Evolutionary conservation across 2,888 invertebrate species (phyloP), one percentile per base, ranked within the genome.

Genomic region (Timema cristinae): DNA sequence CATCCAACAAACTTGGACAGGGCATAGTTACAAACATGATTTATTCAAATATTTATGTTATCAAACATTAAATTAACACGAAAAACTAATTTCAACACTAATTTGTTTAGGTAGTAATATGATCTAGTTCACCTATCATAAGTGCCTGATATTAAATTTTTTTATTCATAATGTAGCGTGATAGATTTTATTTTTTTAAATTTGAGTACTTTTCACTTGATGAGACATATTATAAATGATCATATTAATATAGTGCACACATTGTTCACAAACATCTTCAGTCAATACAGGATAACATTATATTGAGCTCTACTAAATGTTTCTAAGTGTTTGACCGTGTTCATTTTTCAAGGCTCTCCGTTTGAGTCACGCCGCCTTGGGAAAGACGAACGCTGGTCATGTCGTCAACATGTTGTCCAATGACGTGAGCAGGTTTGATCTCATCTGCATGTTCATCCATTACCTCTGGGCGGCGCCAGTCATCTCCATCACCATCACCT

Each of bases 401-500:
- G 82, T 87, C 77, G 84, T 87, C 59, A 87, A 87, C 77, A 78
- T 87, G 48, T 79, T 87, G 76, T 85, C 86, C 16, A 87, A 86
- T 75, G 87, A 87, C 77, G 86, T 86, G n/a, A 83, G 82, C 74
- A 81, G 86, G 73, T 85, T 87, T 78, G 86, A 87, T 76, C 79
- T 84, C 81, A 82, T 82, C 56, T 80, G 83, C 56, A 78, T 85
- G 10, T 85, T 84, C 76, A 77, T 85, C 0, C 86, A 86, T 76
- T 87, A 84, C 77, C 76, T 86, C 16, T 84, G 86, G 84, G 79
- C 82, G 81, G 91, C 76, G 7, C 86, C 86, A 0, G 74, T 85
- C 6, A 83, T 92, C 77, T 88, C 89, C 10, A 83, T 88, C 0
- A 86, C 91, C 47, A 87, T 89, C n/a, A 83, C 87, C 8, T 85